Evolutionary conservation across 2,113 vertebrate species (phyloP), one percentile per base, ranked within the genome.

Genomic region (Apeltes quadracus): DNA sequence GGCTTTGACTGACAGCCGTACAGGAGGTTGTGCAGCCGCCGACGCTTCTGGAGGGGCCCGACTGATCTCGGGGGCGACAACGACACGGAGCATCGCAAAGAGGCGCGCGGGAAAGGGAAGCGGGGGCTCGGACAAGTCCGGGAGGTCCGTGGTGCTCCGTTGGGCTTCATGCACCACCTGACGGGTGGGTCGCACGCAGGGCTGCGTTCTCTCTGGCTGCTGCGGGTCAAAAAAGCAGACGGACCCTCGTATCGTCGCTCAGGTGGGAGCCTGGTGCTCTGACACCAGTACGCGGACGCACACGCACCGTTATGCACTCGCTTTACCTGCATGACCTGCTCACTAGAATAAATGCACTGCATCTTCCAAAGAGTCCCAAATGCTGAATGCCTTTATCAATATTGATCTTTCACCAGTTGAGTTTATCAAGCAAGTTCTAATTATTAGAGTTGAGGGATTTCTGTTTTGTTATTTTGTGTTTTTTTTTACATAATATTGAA

Each of bases 171-270:
- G 68, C n/a, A n/a, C n/a, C 74, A 82, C 86, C 81, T 84, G 85
- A 87, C 81, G 83, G 84, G n/a, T n/a, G 75, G 68, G 29, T 32
- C 78, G 84, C 75, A 79, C 62, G 75, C 51, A 63, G 69, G 63
- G 39, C 76, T 77, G 58, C 74, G 82, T 80, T 88, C 82, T 88
- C 71, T 85, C 32, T 29, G 74, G 71, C 81, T 79, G 75, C 73
- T 75, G 64, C 53, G 66, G 57, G 69, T 84, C 87, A 84, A 87
- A 38, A 89, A 83, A 73, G 69, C 84, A 85, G 62, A 74, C 57
- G 64, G 25, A 69, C 39, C 70, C 71, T 55, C 56, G 29, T 58
- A 63, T 66, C 32, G 67, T 51, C 66, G 61, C 55, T 74, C 84
- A 80, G 65, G 38, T 83, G 58, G 51, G 57, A 73, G 76, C 72